phyloP scores from a whole-genome alignment of 2,797 vertebrate species.

The Benthosema pterotum region DNA sequence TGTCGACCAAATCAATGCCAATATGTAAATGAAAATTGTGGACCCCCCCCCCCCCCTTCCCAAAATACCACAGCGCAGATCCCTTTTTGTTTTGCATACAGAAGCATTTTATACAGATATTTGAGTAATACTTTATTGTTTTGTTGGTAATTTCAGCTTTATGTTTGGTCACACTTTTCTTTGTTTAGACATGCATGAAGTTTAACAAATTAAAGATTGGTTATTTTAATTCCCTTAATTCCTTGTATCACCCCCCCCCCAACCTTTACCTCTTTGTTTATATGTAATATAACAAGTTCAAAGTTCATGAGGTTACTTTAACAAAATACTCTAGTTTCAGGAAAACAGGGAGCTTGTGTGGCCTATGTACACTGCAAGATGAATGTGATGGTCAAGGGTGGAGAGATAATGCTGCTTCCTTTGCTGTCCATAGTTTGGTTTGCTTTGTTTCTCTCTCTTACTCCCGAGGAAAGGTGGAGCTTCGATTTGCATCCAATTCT shows the following conservation, averaged over 20 bases:
- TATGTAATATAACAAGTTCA: constrained; percentile 79
- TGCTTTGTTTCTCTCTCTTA: constrained; percentile 23
- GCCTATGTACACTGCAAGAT: constrained; percentile 80
- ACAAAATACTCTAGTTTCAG: constrained; percentile 62
- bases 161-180: constrained; percentile 85
- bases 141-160: constrained; percentile 82
- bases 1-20: constrained; percentile 96
- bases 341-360: constrained; percentile 75
- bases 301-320: constrained; percentile 48
- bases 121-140: constrained; percentile 84
- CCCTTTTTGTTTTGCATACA: constrained; percentile 86
- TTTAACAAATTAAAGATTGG: constrained; percentile 78
- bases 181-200: constrained; percentile 90
- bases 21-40: constrained; percentile 92
- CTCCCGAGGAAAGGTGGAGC: constrained; percentile 32
- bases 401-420: constrained; percentile 48
- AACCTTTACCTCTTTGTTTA: constrained; percentile 71
- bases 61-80: constrained; percentile 47
- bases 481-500: constrained; percentile 56
- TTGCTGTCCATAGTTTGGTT: constrained; percentile 46
- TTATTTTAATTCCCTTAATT: constrained; percentile 60
- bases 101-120: constrained; percentile 90
- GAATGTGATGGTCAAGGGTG: constrained; percentile 77
- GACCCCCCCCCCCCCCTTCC: constrained; percentile 65
- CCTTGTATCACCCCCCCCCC: not conserved